A percentile compares a stretch with the other conserved stretches of the same genome.
Evolutionary conservation across 2,888 invertebrate species (phyloP).

Genomic region (Ennomos quercinarius): DNA sequence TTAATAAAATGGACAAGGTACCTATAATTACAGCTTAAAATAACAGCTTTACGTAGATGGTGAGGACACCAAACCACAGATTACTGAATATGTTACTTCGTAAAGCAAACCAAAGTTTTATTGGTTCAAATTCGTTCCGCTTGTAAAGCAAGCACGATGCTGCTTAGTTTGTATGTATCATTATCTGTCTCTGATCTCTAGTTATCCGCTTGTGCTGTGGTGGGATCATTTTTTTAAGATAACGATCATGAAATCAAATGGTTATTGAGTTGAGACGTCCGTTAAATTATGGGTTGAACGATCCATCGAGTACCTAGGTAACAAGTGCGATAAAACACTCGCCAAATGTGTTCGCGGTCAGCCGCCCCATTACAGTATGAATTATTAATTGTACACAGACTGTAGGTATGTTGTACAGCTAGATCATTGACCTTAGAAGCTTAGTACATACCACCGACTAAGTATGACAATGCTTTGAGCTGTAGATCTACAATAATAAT

Average conservation of each 20-base stretch:
- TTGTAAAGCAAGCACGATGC: conserved; percentile 15
- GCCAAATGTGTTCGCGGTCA: conserved; percentile 62
- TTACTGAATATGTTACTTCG: too few species aligned
- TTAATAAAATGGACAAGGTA: too few species aligned
- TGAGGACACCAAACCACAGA: background rate
- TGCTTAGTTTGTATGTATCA: conserved; percentile 31
- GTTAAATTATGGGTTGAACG: conserved; percentile 36
- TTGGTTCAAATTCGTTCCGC: conserved; percentile 7
- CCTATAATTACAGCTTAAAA: too few species aligned
- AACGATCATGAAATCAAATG: conserved; percentile 20
- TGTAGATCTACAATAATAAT: background rate
- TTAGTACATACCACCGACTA: conserved; percentile 39
- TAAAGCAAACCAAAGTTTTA: too few species aligned
- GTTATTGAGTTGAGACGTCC: conserved; percentile 28
- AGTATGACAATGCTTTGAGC: conserved; percentile 40
- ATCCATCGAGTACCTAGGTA: conserved; percentile 35
- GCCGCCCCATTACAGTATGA: conserved; percentile 63
- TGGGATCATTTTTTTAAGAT: conserved; percentile 19
- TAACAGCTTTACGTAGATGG: too few species aligned
- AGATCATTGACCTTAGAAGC: conserved; percentile 62
- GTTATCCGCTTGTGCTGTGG: conserved; percentile 15
- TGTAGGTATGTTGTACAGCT: conserved; percentile 46
- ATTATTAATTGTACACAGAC: conserved; percentile 78
- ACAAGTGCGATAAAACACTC: conserved; percentile 51
- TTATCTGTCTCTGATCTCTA: conserved; percentile 21